phyloP scores from a whole-genome alignment of 1,140 invertebrate species.

The Sminthurides bifidus region DNA sequence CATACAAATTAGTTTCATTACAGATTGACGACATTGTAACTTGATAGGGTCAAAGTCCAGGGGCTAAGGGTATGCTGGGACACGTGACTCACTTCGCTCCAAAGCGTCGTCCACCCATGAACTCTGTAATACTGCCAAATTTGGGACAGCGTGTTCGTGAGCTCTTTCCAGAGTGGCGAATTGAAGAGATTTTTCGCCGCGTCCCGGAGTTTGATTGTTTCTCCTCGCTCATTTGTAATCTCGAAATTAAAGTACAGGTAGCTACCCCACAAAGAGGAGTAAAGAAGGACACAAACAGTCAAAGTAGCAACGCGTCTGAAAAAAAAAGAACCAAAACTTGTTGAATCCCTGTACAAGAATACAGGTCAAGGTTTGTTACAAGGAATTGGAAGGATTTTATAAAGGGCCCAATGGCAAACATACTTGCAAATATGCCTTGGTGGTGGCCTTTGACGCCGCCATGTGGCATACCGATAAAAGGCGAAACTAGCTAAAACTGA shows the following conservation, averaged over 20 bases:
- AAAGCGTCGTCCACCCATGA: constrained; percentile 67
- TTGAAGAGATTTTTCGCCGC: constrained; percentile 80
- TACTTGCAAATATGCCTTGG: constrained; percentile 41
- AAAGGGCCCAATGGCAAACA: constrained; percentile 12
- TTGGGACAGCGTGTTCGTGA: constrained; percentile 59
- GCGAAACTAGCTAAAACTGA: constrained; percentile 47
- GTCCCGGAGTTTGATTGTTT: constrained; percentile 74
- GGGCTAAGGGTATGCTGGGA: constrained; percentile 35
- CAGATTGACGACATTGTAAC: not conserved
- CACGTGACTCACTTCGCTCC: constrained; percentile 71
- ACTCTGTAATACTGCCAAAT: constrained; percentile 59
- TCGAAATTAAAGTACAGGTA: constrained; percentile 83
- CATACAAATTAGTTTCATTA: not conserved
- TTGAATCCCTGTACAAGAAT: not conserved
- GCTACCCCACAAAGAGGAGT: constrained; percentile 57
- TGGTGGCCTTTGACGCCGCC: constrained; percentile 52
- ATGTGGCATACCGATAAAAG: constrained; percentile 65
- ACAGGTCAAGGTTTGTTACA: not conserved
- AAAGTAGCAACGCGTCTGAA: constrained; percentile 41
- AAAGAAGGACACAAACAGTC: constrained; percentile 49
- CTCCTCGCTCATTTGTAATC: constrained; percentile 71
- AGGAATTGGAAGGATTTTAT: not conserved
- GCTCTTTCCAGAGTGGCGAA: constrained; percentile 63
- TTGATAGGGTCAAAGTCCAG: constrained; percentile 1
- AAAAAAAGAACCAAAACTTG: constrained; percentile 1